Evolutionary conservation across 2,113 vertebrate species (phyloP).

Genomic region (Channa maculata): DNA sequence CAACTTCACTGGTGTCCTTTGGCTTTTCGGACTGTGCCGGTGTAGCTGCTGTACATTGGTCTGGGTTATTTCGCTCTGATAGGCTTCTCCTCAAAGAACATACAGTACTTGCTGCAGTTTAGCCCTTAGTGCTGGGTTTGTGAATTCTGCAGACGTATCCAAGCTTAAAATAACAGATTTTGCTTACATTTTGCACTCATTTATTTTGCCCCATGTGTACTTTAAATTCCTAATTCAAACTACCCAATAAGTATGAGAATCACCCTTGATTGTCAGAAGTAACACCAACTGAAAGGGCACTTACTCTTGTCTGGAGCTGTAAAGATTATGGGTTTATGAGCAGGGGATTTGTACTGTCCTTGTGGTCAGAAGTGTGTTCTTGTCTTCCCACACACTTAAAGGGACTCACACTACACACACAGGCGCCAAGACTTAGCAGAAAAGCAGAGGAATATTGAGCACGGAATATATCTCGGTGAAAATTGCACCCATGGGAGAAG

Average conservation of each 20-base stretch:
- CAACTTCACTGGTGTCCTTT: conserved; percentile 37
- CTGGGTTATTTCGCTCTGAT: not conserved
- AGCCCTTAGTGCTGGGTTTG: conserved; percentile 5
- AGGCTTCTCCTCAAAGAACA: not conserved
- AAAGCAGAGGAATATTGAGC: conserved; percentile 65
- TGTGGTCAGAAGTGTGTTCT: conserved; percentile 55
- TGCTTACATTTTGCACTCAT: conserved; percentile 24
- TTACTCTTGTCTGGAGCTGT: conserved; percentile 56
- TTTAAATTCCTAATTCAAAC: conserved; percentile 46
- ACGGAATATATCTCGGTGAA: conserved; percentile 55
- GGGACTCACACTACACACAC: conserved; percentile 38
- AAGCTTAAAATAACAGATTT: conserved; percentile 30
- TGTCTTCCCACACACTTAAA: conserved; percentile 48
- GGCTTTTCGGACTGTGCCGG: conserved; percentile 9
- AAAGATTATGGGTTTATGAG: conserved; percentile 71
- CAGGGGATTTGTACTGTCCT: conserved; percentile 65
- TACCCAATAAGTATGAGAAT: conserved; percentile 16
- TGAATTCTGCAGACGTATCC: not conserved
- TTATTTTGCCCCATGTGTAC: conserved; percentile 6
- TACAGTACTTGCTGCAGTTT: not conserved
- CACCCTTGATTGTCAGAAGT: conserved; percentile 38
- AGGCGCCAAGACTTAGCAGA: conserved; percentile 60
- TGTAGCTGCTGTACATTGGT: not conserved
- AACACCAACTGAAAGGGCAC: conserved; percentile 41
- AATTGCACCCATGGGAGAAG: conserved; percentile 58